phyloP scores from a whole-genome alignment of 35 echinoderm and acorn worm species.

The Heliocidaris erythrogramma region DNA sequence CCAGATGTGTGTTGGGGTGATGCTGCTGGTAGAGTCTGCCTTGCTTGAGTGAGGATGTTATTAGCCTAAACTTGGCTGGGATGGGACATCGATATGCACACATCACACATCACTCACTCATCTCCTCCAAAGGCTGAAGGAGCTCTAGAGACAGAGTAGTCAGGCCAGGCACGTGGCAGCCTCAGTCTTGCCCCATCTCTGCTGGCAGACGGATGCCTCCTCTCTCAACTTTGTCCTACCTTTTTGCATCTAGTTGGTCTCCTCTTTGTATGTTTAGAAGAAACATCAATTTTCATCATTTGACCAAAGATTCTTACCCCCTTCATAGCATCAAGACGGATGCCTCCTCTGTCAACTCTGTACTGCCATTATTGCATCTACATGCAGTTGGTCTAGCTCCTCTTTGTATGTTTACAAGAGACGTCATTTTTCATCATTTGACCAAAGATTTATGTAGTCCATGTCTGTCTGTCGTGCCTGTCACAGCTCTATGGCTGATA shows the following conservation, averaged over 20 bases:
- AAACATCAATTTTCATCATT: neutral
- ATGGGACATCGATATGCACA: neutral
- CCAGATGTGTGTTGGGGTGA: neutral
- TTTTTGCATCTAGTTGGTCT: neutral
- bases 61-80: neutral
- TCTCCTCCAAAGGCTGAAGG: neutral
- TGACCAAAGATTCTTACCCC: neutral
- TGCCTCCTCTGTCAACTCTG: neutral
- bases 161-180: neutral
- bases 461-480: no score
- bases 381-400: neutral
- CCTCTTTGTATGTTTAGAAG: neutral
- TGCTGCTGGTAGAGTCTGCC: neutral
- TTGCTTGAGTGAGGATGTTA: conserved; percentile 2
- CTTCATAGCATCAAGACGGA: neutral
- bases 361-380: neutral
- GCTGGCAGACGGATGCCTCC: neutral
- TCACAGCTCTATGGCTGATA: no score
- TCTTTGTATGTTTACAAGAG: neutral
- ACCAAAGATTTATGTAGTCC: neutral
- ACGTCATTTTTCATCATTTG: neutral
- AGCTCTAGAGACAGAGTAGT: neutral
- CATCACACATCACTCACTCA: no score
- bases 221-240: neutral
- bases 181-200: neutral